Base-by-base conservation (phyloP, 2,113 vertebrate genomes). In the Neogobius melanostomus region DNA sequence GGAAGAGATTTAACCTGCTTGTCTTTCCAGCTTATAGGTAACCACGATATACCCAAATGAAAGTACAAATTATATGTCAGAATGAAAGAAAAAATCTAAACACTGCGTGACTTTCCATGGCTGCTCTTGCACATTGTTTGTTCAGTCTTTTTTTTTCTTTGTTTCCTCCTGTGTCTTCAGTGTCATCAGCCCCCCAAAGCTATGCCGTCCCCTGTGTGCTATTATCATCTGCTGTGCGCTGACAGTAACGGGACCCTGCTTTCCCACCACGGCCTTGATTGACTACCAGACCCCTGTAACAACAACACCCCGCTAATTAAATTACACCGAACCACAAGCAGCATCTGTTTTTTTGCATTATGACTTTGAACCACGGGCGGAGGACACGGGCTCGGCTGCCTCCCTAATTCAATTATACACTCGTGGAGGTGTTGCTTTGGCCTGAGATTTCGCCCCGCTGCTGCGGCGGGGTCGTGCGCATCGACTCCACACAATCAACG, bases 271-370 rank as follows among this genome's bases (percentile, higher is more conserved):
- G 72, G 68, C 74, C 63, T 64, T 75, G 80, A 72, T 60, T 75
- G 77, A 87, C 81, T 64, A 52, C 74, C 11, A 28, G 62, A 62
- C 64, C 66, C 21, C 42, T 64, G 51, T 48, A 36, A 70, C 48
- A 81, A 83, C 80, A 87, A 87, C 77, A 80, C 57, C 68, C 28
- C 3, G n/a, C 0, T 90, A 89, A 93, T 90, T 88, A 69, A 88
- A 90, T 92, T 88, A 91, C 74, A 44, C 67, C 68, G 75, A 87
- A 79, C 81, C 72, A 2, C 68, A 61, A 82, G 74, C 88, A 88
- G 74, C 89, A 89, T 91, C 85, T 91, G 89, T 80, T 91, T 91
- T 83, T 21, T 21, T 21, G 64, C 79, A 66, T 87, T 81, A 72
- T 48, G 86, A 75, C 74, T 81, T 75, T 84, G 78, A 83, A 76